phyloP scores from a whole-genome alignment of 2,888 invertebrate genomes.

The Tetranychus truncatus region DNA sequence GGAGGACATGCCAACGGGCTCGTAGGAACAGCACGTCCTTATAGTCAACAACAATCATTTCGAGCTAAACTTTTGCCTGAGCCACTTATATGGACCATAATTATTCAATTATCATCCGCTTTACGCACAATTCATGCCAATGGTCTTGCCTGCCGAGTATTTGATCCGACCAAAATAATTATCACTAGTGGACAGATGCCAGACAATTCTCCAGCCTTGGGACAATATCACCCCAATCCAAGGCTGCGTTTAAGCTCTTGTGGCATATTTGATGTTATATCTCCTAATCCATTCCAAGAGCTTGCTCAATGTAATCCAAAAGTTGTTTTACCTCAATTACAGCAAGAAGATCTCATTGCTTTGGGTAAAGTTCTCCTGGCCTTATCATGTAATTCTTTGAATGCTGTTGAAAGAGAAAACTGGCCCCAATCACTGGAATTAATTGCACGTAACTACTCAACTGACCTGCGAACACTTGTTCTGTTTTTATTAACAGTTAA shows the following conservation, averaged over 20 bases:
- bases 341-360: slow-evolving; percentile 78
- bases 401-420: slow-evolving; percentile 69
- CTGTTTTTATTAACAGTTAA: slow-evolving; percentile 41
- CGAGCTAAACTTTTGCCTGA: slow-evolving; percentile 50
- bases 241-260: slow-evolving; percentile 62
- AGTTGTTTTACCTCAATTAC: slow-evolving; percentile 29
- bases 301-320: slow-evolving; percentile 14
- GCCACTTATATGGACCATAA: slow-evolving; percentile 77
- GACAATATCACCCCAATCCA: slow-evolving; percentile 26
- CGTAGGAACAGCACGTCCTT: slow-evolving; percentile 50
- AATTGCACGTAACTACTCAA: slow-evolving; percentile 70
- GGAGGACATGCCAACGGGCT: slow-evolving; percentile 42
- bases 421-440: slow-evolving; percentile 70
- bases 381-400: slow-evolving; percentile 74
- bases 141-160: slow-evolving; percentile 54
- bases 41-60: slow-evolving; percentile 59
- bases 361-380: slow-evolving; percentile 77
- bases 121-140: slow-evolving; percentile 69
- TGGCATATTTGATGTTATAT: slow-evolving; percentile 60
- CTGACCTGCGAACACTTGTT: slow-evolving; percentile 81
- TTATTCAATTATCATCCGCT: slow-evolving; percentile 85
- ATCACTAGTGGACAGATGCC: slow-evolving; percentile 36
- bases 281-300: slow-evolving; percentile 28
- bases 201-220: background rate
- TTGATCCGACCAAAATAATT: slow-evolving; percentile 82